phyloP scores from a whole-genome alignment of 2,113 vertebrate genomes.

The Lamprologus lemairii region DNA sequence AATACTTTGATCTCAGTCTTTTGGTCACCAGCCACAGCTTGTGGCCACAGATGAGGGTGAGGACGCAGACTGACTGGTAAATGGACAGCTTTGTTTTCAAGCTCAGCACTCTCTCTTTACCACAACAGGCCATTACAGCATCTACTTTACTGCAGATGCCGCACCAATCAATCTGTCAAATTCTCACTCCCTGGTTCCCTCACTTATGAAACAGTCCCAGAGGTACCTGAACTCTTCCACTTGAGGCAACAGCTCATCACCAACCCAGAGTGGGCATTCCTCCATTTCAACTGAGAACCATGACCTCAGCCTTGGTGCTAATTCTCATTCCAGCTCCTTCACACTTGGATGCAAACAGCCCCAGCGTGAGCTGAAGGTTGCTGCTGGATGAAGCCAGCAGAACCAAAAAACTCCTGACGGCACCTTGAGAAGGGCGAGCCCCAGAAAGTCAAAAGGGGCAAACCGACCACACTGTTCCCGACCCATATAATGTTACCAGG shows the following conservation, averaged over 20 bases:
- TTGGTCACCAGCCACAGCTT: not conserved
- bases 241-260: not conserved
- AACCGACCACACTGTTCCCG: not conserved
- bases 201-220: not conserved
- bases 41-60: not conserved
- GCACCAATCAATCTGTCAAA: not conserved
- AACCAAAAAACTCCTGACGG: not conserved
- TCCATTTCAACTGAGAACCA: not conserved
- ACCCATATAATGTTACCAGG: rapidly evolving
- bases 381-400: not conserved
- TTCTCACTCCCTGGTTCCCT: not conserved
- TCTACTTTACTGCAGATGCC: not conserved
- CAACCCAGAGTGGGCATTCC: not conserved
- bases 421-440: not conserved
- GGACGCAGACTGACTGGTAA: not conserved
- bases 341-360: not conserved
- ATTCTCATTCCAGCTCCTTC: not conserved
- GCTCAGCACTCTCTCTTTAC: not conserved
- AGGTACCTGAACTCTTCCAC: not conserved
- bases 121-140: not conserved
- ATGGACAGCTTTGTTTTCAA: not conserved
- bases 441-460: not conserved
- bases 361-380: not conserved
- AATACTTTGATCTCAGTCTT: not conserved
- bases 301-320: not conserved